Conservation (phyloP, 2,888 invertebrate species). For the Herminia tarsipennalis region DNA sequence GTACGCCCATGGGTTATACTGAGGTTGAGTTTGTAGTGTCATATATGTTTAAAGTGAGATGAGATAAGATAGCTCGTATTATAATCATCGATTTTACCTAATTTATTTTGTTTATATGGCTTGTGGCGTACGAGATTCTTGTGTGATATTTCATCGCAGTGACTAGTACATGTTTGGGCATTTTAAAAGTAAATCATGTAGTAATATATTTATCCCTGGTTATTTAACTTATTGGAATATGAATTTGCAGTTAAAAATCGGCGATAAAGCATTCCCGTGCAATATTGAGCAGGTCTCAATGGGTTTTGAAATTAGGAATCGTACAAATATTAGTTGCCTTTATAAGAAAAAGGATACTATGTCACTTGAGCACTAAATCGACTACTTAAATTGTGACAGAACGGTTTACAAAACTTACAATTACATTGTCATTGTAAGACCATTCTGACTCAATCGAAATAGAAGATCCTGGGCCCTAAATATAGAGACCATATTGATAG, state of each 20-base stretch:
- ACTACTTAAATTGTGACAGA: too few species aligned
- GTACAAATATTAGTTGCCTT: constrained; percentile 23
- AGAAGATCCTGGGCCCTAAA: too few species aligned
- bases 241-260: constrained; percentile 20
- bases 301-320: constrained; percentile 21
- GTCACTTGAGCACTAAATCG: constrained; percentile 2
- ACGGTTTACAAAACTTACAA: too few species aligned
- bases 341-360: constrained; percentile 9
- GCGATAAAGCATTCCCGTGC: constrained; percentile 52
- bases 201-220: constrained; percentile 20
- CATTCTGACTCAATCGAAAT: too few species aligned
- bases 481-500: too few species aligned
- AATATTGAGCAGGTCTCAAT: constrained; percentile 56
- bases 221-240: constrained; percentile 30
- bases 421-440: too few species aligned
- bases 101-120: constrained; percentile 13
- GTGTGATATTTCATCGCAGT: constrained; percentile 23
- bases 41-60: too few species aligned
- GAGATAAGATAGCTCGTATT: too few species aligned
- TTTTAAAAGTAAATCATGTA: constrained; percentile 44
- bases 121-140: constrained; percentile 3
- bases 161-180: constrained; percentile 25
- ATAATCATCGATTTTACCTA: constrained; percentile 2
- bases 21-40: too few species aligned
- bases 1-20: too few species aligned